Evolutionary conservation across 1,140 invertebrate species (phyloP).

Genomic region (Rhagoletis zephyria): DNA sequence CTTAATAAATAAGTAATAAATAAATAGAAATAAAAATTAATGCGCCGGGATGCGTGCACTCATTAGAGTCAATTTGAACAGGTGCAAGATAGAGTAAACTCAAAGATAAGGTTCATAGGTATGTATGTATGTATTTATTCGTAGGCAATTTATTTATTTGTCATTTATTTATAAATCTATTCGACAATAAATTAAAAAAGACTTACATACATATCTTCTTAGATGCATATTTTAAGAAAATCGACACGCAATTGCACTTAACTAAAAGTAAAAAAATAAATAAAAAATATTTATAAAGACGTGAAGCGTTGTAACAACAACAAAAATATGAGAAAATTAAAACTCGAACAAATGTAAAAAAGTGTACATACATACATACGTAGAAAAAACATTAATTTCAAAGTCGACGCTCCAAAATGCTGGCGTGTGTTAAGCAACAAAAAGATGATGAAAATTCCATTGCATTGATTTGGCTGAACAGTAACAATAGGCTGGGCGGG

Average conservation of each 20-base stretch:
- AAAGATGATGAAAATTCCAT: conserved; percentile 8
- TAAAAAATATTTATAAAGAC: background rate
- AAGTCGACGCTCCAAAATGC: background rate
- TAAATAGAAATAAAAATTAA: background rate
- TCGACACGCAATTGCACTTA: too few relatives aligned
- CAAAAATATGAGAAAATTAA: background rate
- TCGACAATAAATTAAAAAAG: too few relatives aligned
- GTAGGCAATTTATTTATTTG: too few relatives aligned
- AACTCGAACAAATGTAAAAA: background rate
- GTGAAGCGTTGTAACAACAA: background rate
- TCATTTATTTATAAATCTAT: too few relatives aligned
- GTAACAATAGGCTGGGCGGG: conserved; percentile 7
- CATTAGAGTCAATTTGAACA: too few relatives aligned
- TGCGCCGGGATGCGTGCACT: too few relatives aligned
- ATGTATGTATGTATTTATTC: too few relatives aligned
- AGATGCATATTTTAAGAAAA: too few relatives aligned
- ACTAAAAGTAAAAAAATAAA: too few relatives aligned
- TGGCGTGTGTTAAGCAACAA: conserved; percentile 3
- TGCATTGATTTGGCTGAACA: conserved; percentile 14
- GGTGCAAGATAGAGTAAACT: too few relatives aligned
- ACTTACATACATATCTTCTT: too few relatives aligned
- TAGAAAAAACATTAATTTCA: background rate
- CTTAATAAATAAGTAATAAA: background rate
- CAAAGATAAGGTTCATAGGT: too few relatives aligned
- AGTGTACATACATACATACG: background rate